Evolutionary conservation across 2,888 invertebrate species (phyloP).

Genomic region (Ptilodon capucinus): DNA sequence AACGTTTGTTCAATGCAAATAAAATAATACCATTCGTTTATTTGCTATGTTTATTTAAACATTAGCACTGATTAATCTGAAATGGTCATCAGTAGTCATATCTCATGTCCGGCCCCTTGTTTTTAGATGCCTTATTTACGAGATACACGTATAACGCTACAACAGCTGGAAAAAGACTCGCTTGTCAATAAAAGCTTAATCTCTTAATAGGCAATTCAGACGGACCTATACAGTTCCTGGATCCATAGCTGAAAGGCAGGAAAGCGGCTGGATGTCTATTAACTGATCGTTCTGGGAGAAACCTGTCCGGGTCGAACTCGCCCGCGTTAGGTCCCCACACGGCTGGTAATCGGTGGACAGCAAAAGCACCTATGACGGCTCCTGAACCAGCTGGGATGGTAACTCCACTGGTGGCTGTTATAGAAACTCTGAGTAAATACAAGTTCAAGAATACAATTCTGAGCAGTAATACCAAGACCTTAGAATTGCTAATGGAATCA

Average conservation of each 20-base stretch:
- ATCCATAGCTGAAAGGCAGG: conserved; percentile 75
- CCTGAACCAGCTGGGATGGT: conserved; percentile 70
- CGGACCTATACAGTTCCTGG: conserved; percentile 75
- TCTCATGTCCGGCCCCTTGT: too few species aligned
- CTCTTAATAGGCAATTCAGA: not conserved
- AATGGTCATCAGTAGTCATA: not conserved
- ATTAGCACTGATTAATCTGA: too few species aligned
- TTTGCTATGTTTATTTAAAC: too few species aligned
- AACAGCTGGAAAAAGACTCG: not conserved
- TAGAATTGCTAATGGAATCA: too few species aligned
- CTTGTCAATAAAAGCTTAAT: too few species aligned
- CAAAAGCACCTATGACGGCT: conserved; percentile 69
- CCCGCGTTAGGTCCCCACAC: conserved; percentile 81
- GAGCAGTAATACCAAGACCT: too few species aligned
- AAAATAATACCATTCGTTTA: too few species aligned
- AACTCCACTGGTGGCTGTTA: conserved; percentile 62
- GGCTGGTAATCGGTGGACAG: conserved; percentile 72
- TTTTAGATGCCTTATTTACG: too few species aligned
- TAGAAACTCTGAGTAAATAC: too few species aligned
- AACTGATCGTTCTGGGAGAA: conserved; percentile 74
- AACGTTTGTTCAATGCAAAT: too few species aligned
- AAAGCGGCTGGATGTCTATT: conserved; percentile 72
- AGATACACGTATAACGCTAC: too few species aligned
- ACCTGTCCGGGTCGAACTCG: conserved; percentile 83
- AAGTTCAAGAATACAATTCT: too few species aligned